Percentiles rank a stretch among this genome's conserved stretches.
Conservation (phyloP, 2,113 vertebrate genomes). For the Sorex araneus region DNA sequence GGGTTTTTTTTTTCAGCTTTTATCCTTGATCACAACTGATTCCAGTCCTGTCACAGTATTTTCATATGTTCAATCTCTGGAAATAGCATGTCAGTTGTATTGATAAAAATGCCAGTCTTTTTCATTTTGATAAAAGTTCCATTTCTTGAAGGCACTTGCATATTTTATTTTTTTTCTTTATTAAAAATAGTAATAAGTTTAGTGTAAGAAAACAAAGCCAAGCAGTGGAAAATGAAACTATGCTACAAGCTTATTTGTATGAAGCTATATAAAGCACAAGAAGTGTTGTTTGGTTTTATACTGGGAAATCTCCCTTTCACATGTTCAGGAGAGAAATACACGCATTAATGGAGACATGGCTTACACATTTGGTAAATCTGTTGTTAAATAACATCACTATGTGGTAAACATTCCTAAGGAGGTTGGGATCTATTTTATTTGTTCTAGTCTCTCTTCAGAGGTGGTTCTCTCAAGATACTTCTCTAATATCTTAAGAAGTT, state of each 20-base stretch:
- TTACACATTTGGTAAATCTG: slow-evolving; percentile 46
- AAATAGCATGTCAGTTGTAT: not conserved
- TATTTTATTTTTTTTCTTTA: slow-evolving; percentile 64
- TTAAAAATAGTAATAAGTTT: slow-evolving; percentile 28
- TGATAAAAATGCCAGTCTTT: slow-evolving; percentile 33
- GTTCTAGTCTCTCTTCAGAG: not conserved
- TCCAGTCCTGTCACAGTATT: not conserved
- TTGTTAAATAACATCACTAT: slow-evolving; percentile 23
- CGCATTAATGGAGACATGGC: slow-evolving; percentile 44
- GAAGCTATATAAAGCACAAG: slow-evolving; percentile 59
- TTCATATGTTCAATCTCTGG: slow-evolving; percentile 1
- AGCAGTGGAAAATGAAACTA: slow-evolving; percentile 11
- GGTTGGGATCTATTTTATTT: not conserved
- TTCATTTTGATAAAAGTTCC: too few relatives aligned
- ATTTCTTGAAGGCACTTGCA: not conserved
- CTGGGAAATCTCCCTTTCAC: not conserved
- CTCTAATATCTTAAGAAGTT: not conserved
- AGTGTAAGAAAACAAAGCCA: slow-evolving; percentile 50
- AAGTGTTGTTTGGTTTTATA: slow-evolving; percentile 48
- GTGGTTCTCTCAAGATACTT: not conserved
- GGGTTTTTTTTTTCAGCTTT: slow-evolving; percentile 33
- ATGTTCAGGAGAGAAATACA: slow-evolving; percentile 45
- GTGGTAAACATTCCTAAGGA: slow-evolving; percentile 36
- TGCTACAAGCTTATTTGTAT: not conserved
- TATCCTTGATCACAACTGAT: not conserved